phyloP scores from a whole-genome alignment of 2,888 invertebrate species.

The Oasisia sp. region DNA sequence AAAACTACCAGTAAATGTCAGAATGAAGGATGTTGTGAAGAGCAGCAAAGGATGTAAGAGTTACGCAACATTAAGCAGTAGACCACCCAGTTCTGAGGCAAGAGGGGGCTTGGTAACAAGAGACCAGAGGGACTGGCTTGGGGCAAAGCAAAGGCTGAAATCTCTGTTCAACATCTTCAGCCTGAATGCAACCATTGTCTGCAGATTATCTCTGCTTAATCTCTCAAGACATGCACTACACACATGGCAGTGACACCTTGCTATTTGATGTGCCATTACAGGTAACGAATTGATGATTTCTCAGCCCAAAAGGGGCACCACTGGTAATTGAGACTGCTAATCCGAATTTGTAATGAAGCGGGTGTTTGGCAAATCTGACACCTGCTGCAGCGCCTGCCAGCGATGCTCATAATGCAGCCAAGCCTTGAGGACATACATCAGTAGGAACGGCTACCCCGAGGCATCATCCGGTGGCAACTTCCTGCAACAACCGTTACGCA shows the following conservation, averaged over 20 bases:
- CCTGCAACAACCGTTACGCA: neutral
- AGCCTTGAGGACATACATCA: neutral
- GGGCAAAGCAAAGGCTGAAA: neutral
- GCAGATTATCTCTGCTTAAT: conserved; percentile 3
- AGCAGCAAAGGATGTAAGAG: neutral
- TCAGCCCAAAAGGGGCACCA: neutral
- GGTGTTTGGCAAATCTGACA: neutral
- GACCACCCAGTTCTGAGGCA: neutral
- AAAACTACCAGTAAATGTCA: neutral
- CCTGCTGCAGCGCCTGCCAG: neutral
- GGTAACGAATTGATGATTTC: neutral
- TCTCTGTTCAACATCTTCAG: neutral
- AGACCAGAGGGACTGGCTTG: neutral
- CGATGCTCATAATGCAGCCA: conserved; percentile 10
- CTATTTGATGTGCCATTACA: neutral
- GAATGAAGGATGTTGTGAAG: neutral
- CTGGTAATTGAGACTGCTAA: neutral
- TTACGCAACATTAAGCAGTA: neutral
- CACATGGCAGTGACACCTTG: neutral
- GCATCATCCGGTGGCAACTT: neutral
- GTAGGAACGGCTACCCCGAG: neutral
- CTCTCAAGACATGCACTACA: neutral
- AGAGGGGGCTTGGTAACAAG: neutral
- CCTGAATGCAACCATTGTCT: neutral
- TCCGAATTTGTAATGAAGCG: neutral